Percentiles rank a stretch among this genome's conserved stretches.
Evolutionary conservation across 2,113 vertebrate genomes (phyloP).

Genomic region (Seriola rivoliana): DNA sequence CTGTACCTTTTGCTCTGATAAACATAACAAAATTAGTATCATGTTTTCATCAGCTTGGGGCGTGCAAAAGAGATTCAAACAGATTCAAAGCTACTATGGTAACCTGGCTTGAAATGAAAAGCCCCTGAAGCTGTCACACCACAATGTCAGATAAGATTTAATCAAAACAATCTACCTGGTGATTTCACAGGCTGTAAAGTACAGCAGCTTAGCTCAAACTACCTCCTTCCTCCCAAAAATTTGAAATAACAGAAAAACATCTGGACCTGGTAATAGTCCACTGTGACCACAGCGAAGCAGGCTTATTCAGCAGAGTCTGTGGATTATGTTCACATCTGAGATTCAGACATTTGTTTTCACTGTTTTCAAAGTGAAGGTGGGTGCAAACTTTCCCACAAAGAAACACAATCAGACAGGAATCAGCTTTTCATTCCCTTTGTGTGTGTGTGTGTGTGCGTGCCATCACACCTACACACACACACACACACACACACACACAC

Average conservation of each 20-base stretch:
- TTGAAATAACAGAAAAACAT: constrained; percentile 39
- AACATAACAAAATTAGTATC: constrained; percentile 22
- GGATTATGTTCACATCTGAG: constrained; percentile 57
- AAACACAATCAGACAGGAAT: constrained; percentile 44
- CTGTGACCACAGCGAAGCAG: constrained; percentile 14
- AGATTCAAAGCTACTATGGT: background rate
- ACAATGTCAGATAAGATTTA: constrained; percentile 19
- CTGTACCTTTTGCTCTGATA: constrained; percentile 20
- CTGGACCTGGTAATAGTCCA: constrained; percentile 25
- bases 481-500: background rate
- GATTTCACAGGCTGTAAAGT: constrained; percentile 5
- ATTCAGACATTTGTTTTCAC: constrained; percentile 59
- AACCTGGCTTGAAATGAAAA: constrained; percentile 24
- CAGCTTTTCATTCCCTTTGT: constrained; percentile 40
- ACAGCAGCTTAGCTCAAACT: constrained; percentile 4
- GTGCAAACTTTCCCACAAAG: constrained; percentile 52
- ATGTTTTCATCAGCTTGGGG: constrained; percentile 9
- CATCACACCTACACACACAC: background rate
- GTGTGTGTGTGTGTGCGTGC: background rate
- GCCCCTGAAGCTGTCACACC: background rate
- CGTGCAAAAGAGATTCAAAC: constrained; percentile 13
- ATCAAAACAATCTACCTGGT: constrained; percentile 36
- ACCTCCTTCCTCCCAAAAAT: constrained; percentile 1
- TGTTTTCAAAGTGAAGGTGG: constrained; percentile 58
- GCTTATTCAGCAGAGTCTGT: constrained; percentile 37